Base-by-base conservation (phyloP, 1,140 invertebrate genomes). In the Ridgeia piscesae region DNA sequence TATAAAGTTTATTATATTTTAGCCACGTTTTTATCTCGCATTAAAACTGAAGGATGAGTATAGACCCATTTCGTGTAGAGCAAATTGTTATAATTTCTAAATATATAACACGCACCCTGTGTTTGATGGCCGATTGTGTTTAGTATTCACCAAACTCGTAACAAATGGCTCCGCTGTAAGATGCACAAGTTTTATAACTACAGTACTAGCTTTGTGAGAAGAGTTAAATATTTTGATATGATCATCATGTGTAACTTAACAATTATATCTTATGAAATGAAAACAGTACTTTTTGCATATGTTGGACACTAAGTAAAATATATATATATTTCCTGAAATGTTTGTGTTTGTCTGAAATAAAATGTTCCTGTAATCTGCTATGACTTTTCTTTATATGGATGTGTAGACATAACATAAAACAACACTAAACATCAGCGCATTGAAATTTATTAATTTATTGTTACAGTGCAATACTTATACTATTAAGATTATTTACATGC, bases 391-490 rank as follows among this genome's bases (percentile, higher is more conserved):
- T 8, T 77, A 31, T 77, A 17, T 77, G 11, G 17, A 77, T 77
- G 58, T 31, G 4, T 21, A 50, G 8, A 50, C 21, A 50, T 50
- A 50, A 50, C 17, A 77, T 77, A 77, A 14, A 77, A 77, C 17
- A 21, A 27, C 11, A 77, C 6, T 27, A 77, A 31, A 77, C 58
- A 21, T 77, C 58, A 77, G 58, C 27, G 17, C 58, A 77, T 4
- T 77, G 58, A 77, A 1, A 27, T 77, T 77, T 50, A 11, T 50
- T 50, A 0, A 50, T 50, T 50, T 77, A 77, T 77, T 77, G 58
- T 77, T 77, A 77, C 17, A 77, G 58, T 77, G 58, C 58, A 77
- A 77, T 77, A 77, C 58, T 77, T 77, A 77, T 77, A 77, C 58
- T 77, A 77, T 77, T 77, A 50, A 11, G 58, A 77, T 21, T 77